Evolutionary conservation across 2,113 vertebrate genomes (phyloP), one percentile per base, ranked within the genome.

Genomic region (Tragelaphus scriptus): DNA sequence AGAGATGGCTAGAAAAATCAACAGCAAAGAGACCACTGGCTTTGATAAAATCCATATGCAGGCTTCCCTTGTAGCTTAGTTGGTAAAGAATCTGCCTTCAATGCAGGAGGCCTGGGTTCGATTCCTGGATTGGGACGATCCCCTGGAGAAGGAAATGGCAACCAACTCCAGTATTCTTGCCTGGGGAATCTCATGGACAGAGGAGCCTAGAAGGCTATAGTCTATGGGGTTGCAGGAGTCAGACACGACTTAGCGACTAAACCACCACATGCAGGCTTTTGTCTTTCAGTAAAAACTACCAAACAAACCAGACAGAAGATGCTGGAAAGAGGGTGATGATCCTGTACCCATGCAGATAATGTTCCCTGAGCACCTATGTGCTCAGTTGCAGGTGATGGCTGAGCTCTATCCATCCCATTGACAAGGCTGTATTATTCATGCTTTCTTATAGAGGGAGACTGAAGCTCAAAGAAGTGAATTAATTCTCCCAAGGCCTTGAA

Each of bases 31-130:
- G 40, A 40, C 32, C 44, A 68, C 49, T 71, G 88, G 61, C 68
- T 96, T 91, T 82, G 86, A 91, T 84, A 93, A 96, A 88, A 97
- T 80, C 77, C 79, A 14, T 90, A 61, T 26, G n/a, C 71, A 79
- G 84, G 7, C 30, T 84, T 59, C 19, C 19, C 19, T 71, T 71
- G 68, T 23, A 40, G 68, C 68, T 71, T n/a, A 71, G n/a, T 12
- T 71, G 68, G 68, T 40, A 71, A 71, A 71, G 19, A 71, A 40
- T 71, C 19, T 71, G 68, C 68, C n/a, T 71, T 36, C 5, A 40
- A 23, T 40, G 68, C n/a, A 71, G 68, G 68, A 40, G 21, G 40
- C 10, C 68, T 71, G 68, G 68, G n/a, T 40, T 71, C 23, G 19
- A 71, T 40, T 40, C 68, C 19, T 71, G 19, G n/a, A 71, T 71